Conservation (phyloP, 2,888 invertebrate genomes). For the Papilio elwesi region DNA sequence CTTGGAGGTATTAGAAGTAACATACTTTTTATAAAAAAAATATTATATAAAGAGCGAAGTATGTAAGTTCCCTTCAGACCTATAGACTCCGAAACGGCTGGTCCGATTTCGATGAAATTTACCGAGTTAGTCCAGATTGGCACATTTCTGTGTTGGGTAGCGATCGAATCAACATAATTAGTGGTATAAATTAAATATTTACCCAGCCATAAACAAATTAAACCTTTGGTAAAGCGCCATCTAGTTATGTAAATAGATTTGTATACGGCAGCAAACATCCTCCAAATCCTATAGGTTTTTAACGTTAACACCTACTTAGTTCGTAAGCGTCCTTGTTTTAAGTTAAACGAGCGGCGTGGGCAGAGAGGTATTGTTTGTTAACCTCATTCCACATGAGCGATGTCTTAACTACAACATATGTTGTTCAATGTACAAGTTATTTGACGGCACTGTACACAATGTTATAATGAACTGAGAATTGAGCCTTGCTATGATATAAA, state of each 20-base stretch:
- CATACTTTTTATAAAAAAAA: no score
- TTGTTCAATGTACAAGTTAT: conserved; percentile 1
- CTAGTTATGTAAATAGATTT: not conserved
- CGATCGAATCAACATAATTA: no score
- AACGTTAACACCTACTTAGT: not conserved
- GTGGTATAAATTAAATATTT: not conserved
- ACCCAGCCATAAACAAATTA: not conserved
- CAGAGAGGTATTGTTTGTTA: conserved; percentile 26
- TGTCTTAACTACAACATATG: conserved; percentile 18
- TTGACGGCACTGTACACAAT: conserved; percentile 1
- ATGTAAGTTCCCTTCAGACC: no score
- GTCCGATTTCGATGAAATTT: no score
- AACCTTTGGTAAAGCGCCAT: not conserved
- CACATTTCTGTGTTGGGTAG: no score
- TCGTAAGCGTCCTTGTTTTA: conserved; percentile 15
- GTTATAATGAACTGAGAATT: not conserved
- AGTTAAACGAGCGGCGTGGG: conserved; percentile 29
- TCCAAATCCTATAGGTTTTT: not conserved
- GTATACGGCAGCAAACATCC: not conserved
- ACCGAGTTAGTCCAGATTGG: no score
- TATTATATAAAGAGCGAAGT: no score
- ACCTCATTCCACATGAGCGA: conserved; percentile 19
- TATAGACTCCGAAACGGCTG: no score
- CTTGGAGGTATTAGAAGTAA: no score
- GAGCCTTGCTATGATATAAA: no score